Evolutionary conservation across 2,113 vertebrate species (phyloP).

Genomic region (Sylvia atricapilla): DNA sequence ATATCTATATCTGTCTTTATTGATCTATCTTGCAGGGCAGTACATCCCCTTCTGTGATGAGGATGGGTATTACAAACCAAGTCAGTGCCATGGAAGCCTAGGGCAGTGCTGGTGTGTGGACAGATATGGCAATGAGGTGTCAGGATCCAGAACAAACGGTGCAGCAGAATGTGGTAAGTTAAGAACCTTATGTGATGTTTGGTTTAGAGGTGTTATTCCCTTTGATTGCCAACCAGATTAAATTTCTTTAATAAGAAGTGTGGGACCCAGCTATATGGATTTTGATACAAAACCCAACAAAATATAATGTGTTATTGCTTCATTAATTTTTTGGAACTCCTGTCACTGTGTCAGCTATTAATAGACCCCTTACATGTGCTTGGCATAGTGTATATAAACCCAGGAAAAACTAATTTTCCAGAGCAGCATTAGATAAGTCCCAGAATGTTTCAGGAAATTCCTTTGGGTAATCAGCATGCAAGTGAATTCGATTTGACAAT

Average conservation of each 20-base stretch:
- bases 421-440: not conserved
- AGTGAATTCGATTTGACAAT: not conserved
- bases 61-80: conserved; percentile 91
- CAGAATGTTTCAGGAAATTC: not conserved
- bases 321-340: not conserved
- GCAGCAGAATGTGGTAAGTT: conserved; percentile 85
- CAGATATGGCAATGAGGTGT: conserved; percentile 92
- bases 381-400: not conserved
- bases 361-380: not conserved
- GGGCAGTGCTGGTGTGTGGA: conserved; percentile 98
- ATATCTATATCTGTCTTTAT: not conserved
- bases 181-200: not conserved
- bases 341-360: not conserved
- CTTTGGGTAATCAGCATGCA: not conserved
- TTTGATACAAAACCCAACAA: not conserved
- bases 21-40: conserved; percentile 71
- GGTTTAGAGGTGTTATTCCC: not conserved
- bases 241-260: not conserved
- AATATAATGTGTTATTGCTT: not conserved
- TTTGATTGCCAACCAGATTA: not conserved
- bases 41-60: conserved; percentile 92
- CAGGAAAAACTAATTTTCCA: not conserved
- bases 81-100: conserved; percentile 87
- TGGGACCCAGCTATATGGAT: not conserved
- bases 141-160: conserved; percentile 84